These are phyloP conservation scores for Cephus spinipes DNA, from an alignment of 2,888 invertebrate species.

Conservation along the genomic window DNA sequence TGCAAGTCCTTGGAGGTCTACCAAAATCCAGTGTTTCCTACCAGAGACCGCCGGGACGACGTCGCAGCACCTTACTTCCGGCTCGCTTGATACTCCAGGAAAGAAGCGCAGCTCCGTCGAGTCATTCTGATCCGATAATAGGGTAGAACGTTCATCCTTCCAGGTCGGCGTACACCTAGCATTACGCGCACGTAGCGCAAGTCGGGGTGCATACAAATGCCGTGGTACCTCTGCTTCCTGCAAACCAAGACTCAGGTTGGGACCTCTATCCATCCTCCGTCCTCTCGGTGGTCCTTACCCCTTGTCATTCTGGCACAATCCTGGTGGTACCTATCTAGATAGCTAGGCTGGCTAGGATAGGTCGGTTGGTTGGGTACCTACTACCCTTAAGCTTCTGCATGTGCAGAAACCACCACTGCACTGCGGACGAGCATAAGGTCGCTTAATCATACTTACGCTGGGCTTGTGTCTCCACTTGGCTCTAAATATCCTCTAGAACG, in stretches of 20 bases:
- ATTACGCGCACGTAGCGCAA: not conserved
- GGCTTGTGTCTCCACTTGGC: constrained; percentile 12
- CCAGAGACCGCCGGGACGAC: not conserved
- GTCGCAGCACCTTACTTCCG: not conserved
- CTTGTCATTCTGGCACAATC: not conserved
- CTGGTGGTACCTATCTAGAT: not conserved
- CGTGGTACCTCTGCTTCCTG: not conserved
- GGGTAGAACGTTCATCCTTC: not conserved
- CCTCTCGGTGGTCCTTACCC: not conserved
- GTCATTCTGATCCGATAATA: not conserved
- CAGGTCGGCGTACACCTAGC: not conserved
- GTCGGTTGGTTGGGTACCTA: not conserved
- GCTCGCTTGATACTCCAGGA: not conserved
- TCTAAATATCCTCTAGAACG: not conserved
- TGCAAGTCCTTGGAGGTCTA: not conserved
- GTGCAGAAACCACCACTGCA: constrained; percentile 24
- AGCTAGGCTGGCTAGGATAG: not conserved
- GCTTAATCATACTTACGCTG: constrained; percentile 46
- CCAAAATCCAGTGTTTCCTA: not conserved
- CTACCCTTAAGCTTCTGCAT: not conserved
- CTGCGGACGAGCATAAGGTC: constrained; percentile 41
- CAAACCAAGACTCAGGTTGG: not conserved
- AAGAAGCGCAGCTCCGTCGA: not conserved
- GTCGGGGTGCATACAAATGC: not conserved
- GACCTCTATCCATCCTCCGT: not conserved